phyloP scores from a whole-genome alignment of 1,140 invertebrate species.

The Drosophila santomea region DNA sequence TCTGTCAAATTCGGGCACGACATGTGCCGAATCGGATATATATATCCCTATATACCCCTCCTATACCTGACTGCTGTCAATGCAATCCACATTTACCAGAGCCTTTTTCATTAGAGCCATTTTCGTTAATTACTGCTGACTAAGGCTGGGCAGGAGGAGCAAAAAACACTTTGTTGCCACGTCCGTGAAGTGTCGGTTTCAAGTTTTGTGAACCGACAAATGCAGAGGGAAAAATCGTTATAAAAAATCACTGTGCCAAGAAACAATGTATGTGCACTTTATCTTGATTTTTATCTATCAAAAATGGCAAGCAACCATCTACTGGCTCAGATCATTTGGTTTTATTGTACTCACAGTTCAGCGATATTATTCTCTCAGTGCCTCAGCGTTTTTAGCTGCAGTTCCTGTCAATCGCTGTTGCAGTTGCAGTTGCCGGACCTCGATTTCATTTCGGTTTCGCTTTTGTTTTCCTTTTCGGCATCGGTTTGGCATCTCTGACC shows the following conservation, averaged over 20 bases:
- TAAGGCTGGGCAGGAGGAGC: slow-evolving; percentile 4
- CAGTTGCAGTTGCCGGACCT: slow-evolving; percentile 61
- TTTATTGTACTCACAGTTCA: no score
- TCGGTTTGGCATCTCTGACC: slow-evolving; percentile 63
- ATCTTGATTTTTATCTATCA: neutral
- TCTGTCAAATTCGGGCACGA: neutral
- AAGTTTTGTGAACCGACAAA: slow-evolving; percentile 24
- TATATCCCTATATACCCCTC: neutral
- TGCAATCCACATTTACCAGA: slow-evolving; percentile 27
- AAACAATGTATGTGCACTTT: no score
- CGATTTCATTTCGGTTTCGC: slow-evolving; percentile 44
- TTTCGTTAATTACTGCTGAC: slow-evolving; percentile 62
- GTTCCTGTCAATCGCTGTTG: slow-evolving; percentile 65
- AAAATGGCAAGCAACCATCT: no score
- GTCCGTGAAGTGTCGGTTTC: slow-evolving; percentile 64
- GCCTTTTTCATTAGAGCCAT: slow-evolving; percentile 69
- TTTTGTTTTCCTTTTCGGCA: slow-evolving; percentile 60
- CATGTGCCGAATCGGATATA: slow-evolving; percentile 5
- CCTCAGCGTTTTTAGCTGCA: slow-evolving; percentile 6
- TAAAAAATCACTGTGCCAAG: no score
- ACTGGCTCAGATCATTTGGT: no score
- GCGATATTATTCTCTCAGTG: neutral
- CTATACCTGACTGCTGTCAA: slow-evolving; percentile 28
- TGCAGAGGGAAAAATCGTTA: neutral
- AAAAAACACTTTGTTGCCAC: neutral